Base-by-base conservation (phyloP, 2,888 invertebrate species). In the Tenthredo distinguenda region DNA sequence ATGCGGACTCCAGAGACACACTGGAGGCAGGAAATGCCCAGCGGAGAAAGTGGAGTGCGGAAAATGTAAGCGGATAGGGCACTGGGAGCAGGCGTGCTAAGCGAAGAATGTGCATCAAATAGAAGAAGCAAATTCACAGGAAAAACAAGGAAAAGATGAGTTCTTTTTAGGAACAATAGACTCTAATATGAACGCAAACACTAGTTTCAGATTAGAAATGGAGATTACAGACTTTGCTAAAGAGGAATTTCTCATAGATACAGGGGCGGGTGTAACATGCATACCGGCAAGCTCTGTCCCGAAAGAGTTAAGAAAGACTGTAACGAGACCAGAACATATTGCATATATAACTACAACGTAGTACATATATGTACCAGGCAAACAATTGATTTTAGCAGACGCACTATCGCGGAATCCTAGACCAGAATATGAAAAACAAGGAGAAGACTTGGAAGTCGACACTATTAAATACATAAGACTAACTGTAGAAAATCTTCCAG, bases 291-390 rank as follows among this genome's bases (percentile, higher is more conserved):
- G 34, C 2, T 34, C 34, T 34, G 34, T 34, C 34, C 34, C 34
- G 5, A 34, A 34, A 34, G 34, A 34, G 34, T 34, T 34, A 34
- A 34, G 2, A 34, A 34, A 34, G 2, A 34, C 34, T 0, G 34
- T 34, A 34, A 34, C 34, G 5, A 1, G 34, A 34, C 71, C 72
- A 77, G 0, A 72, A 26, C 0, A 26, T 26, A 26, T 26, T 26
- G 26, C 26, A 26, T 26, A 18, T 93, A 88, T 85, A 83, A 87
- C 62, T 92, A 88, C 84, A 74, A 62, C 2, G 87, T 92, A 5
- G 37, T 62, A 26, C 88, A 92, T 87, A 26, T 88, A 92, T 87
- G 89, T 89, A 1, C 90, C 90, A 15, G 92, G 91, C 37, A 92
- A 91, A 85, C 85, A 89, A 10, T 84, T 93, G 55, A 85, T 89